Evolutionary conservation across 2,797 vertebrate genomes (phyloP).

Genomic region (Argyrosomus regius): DNA sequence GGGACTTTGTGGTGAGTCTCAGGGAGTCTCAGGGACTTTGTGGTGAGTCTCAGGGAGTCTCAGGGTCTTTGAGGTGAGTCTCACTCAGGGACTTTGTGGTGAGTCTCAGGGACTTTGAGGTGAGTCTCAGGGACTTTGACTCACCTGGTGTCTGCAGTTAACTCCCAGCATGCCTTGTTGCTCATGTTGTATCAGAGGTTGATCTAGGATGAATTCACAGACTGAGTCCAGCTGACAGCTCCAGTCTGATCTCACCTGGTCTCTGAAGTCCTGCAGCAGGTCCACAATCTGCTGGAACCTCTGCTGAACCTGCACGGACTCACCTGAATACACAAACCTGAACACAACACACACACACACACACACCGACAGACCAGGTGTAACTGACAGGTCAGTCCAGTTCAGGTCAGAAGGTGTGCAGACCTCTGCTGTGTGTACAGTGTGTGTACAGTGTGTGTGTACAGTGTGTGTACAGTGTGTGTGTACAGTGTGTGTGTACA

Average conservation of each 20-base stretch:
- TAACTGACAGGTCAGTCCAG: not conserved
- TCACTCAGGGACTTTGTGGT: too few relatives aligned
- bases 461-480: too few relatives aligned
- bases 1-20: too few relatives aligned
- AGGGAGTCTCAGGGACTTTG: too few relatives aligned
- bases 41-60: too few relatives aligned
- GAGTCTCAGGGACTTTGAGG: too few relatives aligned
- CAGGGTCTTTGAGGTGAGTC: too few relatives aligned
- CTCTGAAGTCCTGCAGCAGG: slow-evolving; percentile 51
- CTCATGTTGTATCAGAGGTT: slow-evolving; percentile 79
- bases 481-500: too few relatives aligned
- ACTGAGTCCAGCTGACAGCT: slow-evolving; percentile 62
- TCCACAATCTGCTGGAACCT: slow-evolving; percentile 79
- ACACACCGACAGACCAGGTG: too few relatives aligned
- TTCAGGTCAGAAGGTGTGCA: not conserved
- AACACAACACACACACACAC: not conserved
- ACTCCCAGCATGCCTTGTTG: slow-evolving; percentile 65
- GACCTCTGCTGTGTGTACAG: not conserved
- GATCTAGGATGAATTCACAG: slow-evolving; percentile 83
- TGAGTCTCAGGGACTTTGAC: slow-evolving; percentile 25
- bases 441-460: not conserved
- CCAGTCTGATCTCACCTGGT: slow-evolving; percentile 65
- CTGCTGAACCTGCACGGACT: slow-evolving; percentile 66
- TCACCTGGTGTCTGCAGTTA: slow-evolving; percentile 85
- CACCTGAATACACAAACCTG: slow-evolving; percentile 73